These are phyloP conservation scores for Gymnobelideus leadbeateri DNA, from an alignment of 2,113 vertebrate genomes.

Conservation along the genomic window DNA sequence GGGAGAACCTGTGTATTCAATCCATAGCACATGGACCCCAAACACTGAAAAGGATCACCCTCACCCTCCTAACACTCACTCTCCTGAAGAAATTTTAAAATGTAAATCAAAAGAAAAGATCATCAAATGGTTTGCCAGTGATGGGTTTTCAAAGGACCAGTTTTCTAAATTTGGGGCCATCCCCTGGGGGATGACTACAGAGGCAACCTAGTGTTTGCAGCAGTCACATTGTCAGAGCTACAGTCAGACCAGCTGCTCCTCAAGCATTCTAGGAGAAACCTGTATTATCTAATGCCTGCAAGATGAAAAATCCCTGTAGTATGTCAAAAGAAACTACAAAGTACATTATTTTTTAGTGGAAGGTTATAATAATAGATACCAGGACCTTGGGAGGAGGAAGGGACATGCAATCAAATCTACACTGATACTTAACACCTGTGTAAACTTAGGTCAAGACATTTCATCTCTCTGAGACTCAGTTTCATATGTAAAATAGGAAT, in stretches of 20 bases:
- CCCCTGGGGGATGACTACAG: background rate
- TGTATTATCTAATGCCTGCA: background rate
- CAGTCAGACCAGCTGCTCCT: background rate
- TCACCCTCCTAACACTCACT: background rate
- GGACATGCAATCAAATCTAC: background rate
- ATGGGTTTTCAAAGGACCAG: constrained; percentile 18
- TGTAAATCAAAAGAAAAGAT: constrained; percentile 37
- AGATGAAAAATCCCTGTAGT: background rate
- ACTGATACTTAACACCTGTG: background rate
- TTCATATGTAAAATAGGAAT: background rate
- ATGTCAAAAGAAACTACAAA: constrained; percentile 30
- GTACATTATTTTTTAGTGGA: constrained; percentile 12
- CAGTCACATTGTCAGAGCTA: background rate
- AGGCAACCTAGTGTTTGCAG: background rate
- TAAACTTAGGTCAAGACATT: background rate
- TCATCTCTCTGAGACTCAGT: background rate
- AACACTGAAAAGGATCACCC: constrained; percentile 21
- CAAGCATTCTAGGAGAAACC: background rate
- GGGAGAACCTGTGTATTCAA: constrained; percentile 13
- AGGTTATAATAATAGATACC: background rate
- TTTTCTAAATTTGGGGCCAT: constrained; percentile 10
- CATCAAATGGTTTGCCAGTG: background rate
- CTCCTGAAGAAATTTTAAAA: constrained; percentile 4
- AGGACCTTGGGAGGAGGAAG: too few relatives aligned
- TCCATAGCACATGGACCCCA: constrained; percentile 1